A percentile compares a stretch with the other conserved stretches of the same genome.
These are phyloP conservation scores for Vollenhovia emeryi DNA, from an alignment of 1,140 invertebrate species.

Conservation along the genomic window DNA sequence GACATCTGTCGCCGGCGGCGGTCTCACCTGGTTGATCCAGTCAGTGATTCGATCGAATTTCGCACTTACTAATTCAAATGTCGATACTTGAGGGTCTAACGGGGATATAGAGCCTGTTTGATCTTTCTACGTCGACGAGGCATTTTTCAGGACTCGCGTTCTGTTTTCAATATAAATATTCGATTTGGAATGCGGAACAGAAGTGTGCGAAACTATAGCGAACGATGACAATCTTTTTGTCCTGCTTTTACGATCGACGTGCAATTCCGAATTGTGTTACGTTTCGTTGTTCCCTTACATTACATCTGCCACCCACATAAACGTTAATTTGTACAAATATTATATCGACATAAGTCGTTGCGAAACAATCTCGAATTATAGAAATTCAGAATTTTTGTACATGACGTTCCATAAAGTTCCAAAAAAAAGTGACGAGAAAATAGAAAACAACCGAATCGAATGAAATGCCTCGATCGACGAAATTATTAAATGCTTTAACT, in stretches of 20 bases:
- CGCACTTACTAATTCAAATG: conserved; percentile 43
- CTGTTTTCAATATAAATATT: neutral
- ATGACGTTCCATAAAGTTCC: neutral
- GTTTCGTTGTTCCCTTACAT: too few species aligned
- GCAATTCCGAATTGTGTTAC: neutral
- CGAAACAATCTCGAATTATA: neutral
- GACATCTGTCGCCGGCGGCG: conserved; percentile 74
- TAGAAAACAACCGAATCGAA: neutral
- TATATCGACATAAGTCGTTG: neutral
- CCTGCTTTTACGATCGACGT: neutral
- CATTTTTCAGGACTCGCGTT: conserved; percentile 12
- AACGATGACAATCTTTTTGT: neutral
- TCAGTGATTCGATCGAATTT: conserved; percentile 79
- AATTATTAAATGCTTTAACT: conserved; percentile 47
- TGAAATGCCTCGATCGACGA: conserved; percentile 14
- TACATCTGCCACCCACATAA: neutral
- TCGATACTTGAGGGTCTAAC: conserved; percentile 15
- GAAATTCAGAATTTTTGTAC: neutral
- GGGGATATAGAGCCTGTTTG: neutral
- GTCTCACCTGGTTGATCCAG: conserved; percentile 81
- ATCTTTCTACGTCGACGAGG: conserved; percentile 35
- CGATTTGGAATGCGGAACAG: neutral
- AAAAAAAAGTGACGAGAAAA: neutral
- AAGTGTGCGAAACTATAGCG: neutral
- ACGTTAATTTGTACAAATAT: neutral